Evolutionary conservation across 2,797 vertebrate species (phyloP), one percentile per base, ranked within the genome.

Genomic region (Cyprinodon diabolis): DNA sequence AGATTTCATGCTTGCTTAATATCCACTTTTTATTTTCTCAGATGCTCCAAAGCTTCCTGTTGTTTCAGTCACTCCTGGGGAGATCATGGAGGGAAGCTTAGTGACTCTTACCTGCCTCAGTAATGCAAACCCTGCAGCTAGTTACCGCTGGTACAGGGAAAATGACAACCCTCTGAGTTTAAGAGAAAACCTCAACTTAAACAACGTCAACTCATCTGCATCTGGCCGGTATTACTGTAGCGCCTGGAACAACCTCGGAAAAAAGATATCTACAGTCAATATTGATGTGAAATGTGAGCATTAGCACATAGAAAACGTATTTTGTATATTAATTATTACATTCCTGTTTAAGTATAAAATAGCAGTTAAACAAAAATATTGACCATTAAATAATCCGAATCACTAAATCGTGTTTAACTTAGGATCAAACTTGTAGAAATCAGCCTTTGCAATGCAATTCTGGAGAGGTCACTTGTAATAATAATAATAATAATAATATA

Each of bases 271-370:
- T 63, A 0, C 0, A 4, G 0, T 51, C 45, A 45, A 8, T 3
- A 6, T 79, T 58, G 9, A 66, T 37, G 74, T 80, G 14, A 65
- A 45, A 66, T 80, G 78, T 75, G 19, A 68, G 45, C 48, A 52
- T 13, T 21, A 5, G 25, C 9, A 35, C 30, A 12, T 52, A 52
- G 40, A 21, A 4, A 51, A 51, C 21, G 10, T 68, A 10, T 51
- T 37, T 1, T 13, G 19, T 23, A 30, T 49, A 10, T 19, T 21
- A 35, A 13, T 12, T 15, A 4, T 68, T 12, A 37, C 4, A 51
- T 25, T 12, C 4, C 21, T 15, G 17, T 17, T 11, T 60, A n/a
- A 30, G 19, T 56, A 15, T 25, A 23, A 21, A 37, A 11, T 1
- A 10, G 11, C 45, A 9, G 8, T 47, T 12, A 47, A 47, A 47